Conservation (phyloP, 2,888 invertebrate genomes). For the Ophraella communa region DNA sequence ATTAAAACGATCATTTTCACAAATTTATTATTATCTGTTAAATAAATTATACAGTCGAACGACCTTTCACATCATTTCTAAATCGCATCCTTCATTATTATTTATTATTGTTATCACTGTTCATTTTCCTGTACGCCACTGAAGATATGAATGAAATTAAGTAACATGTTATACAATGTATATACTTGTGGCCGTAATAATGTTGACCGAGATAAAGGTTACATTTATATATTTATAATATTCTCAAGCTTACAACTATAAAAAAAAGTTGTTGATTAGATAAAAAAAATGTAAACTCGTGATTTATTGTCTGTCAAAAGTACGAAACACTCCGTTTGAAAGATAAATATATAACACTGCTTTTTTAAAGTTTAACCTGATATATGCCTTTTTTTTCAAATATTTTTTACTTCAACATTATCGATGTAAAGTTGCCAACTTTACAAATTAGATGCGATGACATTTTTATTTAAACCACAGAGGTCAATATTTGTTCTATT, state of each 20-base stretch:
- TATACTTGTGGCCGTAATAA: background rate
- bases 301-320: background rate
- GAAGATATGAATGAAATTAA: background rate
- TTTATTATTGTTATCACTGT: background rate
- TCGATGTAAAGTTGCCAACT: background rate
- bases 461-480: background rate
- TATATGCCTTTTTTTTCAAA: background rate
- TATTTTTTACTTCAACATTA: background rate
- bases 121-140: background rate
- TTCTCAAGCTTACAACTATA: background rate
- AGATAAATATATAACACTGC: background rate
- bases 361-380: too few relatives aligned
- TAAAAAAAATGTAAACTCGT: background rate
- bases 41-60: background rate
- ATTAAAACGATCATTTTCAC: background rate
- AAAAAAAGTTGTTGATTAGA: background rate
- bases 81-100: background rate
- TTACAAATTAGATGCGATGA: background rate
- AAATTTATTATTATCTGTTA: background rate
- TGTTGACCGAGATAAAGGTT: conserved; percentile 1
- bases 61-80: background rate
- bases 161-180: background rate
- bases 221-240: background rate
- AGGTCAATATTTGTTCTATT: background rate
- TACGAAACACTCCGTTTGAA: background rate